These are phyloP conservation scores for Parapristionchus giblindavisi DNA, from an alignment of 2,888 invertebrate genomes.

Conservation along the genomic window DNA sequence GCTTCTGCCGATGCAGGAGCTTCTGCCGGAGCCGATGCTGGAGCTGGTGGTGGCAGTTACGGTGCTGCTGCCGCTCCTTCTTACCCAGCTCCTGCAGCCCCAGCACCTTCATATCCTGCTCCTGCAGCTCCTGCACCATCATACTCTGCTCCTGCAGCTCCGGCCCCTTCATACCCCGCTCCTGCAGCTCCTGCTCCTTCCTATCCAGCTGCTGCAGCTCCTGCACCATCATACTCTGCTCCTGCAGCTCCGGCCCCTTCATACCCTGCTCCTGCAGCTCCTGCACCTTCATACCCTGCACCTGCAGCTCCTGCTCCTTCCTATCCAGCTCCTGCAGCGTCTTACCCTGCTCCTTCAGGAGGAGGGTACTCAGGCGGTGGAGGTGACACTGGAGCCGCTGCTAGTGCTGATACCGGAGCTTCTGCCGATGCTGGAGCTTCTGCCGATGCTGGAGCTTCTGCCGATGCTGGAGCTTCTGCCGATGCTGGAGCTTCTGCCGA, in stretches of 20 bases:
- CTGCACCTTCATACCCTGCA: too few relatives aligned
- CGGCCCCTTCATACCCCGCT: not conserved
- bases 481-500: too few relatives aligned
- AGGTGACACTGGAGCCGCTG: not conserved
- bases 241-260: too few relatives aligned
- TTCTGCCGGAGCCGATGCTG: not conserved
- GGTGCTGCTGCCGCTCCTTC: not conserved
- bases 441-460: not conserved
- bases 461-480: too few relatives aligned
- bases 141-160: not conserved
- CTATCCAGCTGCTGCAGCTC: not conserved
- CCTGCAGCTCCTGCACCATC: not conserved
- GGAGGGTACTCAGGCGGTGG: too few relatives aligned
- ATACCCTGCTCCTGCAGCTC: too few relatives aligned
- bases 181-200: too few relatives aligned
- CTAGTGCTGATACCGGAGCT: not conserved
- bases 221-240: too few relatives aligned
- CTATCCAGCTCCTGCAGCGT: too few relatives aligned
- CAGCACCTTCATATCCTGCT: not conserved
- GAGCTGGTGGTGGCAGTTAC: not conserved
- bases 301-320: not conserved
- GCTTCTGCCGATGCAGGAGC: not conserved
- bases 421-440: not conserved
- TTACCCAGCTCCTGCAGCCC: not conserved
- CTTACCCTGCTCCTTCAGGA: too few relatives aligned